Evolutionary conservation across 2,113 vertebrate species (phyloP), one percentile per base, ranked within the genome.

Genomic region (Todiramphus saurophagus): DNA sequence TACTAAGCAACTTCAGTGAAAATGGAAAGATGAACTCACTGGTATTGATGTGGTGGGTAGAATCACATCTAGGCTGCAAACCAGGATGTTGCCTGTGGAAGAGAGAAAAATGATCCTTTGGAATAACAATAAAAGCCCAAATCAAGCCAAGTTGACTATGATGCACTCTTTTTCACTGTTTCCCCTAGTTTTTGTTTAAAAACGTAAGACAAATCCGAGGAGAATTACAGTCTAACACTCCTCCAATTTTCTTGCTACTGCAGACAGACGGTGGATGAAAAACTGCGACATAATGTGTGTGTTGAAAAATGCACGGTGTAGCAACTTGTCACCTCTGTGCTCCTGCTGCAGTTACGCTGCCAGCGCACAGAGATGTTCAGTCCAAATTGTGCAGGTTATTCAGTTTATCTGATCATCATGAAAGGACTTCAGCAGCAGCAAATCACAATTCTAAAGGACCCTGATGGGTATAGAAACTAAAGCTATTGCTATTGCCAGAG

Each of bases 1-100:
- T 97, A 96, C 78, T 96, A 97, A 97, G 93, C 90, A 97, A 97
- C 95, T 96, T 93, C 35, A 76, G 77, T 84, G 91, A 93, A 96
- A 97, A 96, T 93, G 73, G 94, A 97, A 96, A 85, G 63, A 82
- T 91, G 41, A 80, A 93, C 91, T 96, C 79, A 60, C 25, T 92
- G 90, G 81, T 89, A 96, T 96, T 90, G 97, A 96, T 89, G 90
- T 89, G 83, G 64, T 70, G 62, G 87, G 48, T 44, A 84, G 95
- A 92, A 90, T 95, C 87, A 91, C 69, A 79, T 94, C 58, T 11
- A 91, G 86, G 81, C 83, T 96, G 93, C 51, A 80, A 83, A 96
- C 33, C 76, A 83, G 87, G 72, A 62, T 84, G 84, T 39, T 86
- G 81, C 80, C 74, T 51, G 58, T 83, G 88, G 80, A 94, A 72